Conservation (phyloP, 2,888 invertebrate species). For the Sericinus montela region DNA sequence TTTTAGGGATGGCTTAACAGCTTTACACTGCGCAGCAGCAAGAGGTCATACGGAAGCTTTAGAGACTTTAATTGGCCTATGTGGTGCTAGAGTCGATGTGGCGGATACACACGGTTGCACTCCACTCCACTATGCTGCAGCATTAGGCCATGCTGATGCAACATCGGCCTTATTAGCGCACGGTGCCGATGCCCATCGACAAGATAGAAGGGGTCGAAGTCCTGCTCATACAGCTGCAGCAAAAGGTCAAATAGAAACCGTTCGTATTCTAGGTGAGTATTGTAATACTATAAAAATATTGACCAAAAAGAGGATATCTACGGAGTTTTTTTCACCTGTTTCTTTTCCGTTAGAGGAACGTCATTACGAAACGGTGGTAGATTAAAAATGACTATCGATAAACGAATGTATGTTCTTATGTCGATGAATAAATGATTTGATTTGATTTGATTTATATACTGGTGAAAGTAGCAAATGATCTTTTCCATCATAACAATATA, state of each 20-base stretch:
- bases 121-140: slow-evolving; percentile 97
- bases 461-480: no score
- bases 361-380: no score
- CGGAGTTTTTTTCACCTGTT: no score
- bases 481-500: no score
- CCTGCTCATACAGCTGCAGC: slow-evolving; percentile 97
- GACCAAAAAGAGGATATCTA: no score
- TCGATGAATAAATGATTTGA: no score
- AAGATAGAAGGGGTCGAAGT: slow-evolving; percentile 94
- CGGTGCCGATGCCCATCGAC: slow-evolving; percentile 94
- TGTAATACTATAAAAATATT: no score
- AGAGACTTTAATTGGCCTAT: slow-evolving; percentile 91
- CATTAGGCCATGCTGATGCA: slow-evolving; percentile 96
- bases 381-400: no score
- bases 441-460: no score
- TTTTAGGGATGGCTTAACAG: slow-evolving; percentile 93
- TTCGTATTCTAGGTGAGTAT: slow-evolving; percentile 82
- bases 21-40: slow-evolving; percentile 97
- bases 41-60: slow-evolving; percentile 96
- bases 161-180: slow-evolving; percentile 92
- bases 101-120: slow-evolving; percentile 97
- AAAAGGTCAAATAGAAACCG: slow-evolving; percentile 95
- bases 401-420: no score
- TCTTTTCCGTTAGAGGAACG: no score
- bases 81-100: slow-evolving; percentile 93